These are phyloP conservation scores for Arion vulgaris DNA, from an alignment of 1,140 invertebrate genomes.

Conservation along the genomic window DNA sequence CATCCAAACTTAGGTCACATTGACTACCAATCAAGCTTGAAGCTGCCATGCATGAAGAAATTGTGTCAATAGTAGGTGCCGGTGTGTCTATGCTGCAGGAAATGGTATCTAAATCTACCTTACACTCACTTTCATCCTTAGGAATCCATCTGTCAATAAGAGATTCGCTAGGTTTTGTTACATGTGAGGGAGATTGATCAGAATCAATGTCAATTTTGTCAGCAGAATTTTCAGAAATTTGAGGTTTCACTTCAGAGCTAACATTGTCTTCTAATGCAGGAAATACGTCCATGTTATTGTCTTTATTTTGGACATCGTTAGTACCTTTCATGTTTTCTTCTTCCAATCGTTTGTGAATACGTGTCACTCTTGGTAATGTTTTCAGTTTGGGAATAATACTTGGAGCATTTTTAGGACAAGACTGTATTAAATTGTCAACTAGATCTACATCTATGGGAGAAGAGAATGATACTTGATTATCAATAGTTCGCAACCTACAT, in stretches of 20 bases:
- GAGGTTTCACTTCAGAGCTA: background rate
- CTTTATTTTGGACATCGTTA: background rate
- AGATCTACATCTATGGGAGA: constrained; percentile 11
- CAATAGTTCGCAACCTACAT: background rate
- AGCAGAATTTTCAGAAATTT: background rate
- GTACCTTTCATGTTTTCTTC: constrained; percentile 1
- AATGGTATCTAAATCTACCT: background rate
- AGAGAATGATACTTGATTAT: background rate
- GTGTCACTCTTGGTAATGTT: background rate
- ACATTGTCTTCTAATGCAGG: background rate
- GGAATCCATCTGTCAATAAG: background rate
- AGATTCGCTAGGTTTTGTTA: background rate
- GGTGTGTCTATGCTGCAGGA: background rate
- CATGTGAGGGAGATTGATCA: background rate
- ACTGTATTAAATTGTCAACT: constrained; percentile 6
- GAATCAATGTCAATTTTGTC: background rate
- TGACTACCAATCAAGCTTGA: constrained; percentile 19
- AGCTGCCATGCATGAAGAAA: background rate
- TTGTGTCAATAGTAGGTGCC: background rate
- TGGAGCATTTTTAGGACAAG: constrained; percentile 19
- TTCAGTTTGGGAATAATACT: background rate
- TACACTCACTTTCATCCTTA: background rate
- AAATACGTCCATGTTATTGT: background rate
- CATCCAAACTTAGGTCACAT: constrained; percentile 22
- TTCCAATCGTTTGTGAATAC: constrained; percentile 9